These are phyloP conservation scores for Schizotus pectinicornis DNA, from an alignment of 2,888 invertebrate species.

Conservation along the genomic window DNA sequence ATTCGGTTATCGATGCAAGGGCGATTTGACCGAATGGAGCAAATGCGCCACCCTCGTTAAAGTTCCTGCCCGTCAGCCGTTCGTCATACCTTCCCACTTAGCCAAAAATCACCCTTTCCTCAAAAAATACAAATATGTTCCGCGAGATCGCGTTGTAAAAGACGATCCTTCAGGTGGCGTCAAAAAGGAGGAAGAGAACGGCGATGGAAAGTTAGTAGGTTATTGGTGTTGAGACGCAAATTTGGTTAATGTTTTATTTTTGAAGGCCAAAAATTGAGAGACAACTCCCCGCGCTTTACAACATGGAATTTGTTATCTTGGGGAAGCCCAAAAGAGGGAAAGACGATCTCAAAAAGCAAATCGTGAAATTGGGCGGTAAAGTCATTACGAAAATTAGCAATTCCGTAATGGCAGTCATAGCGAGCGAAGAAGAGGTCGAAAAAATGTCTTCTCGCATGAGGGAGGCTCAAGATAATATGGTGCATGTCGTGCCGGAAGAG, in stretches of 20 bases:
- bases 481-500: constrained; percentile 82
- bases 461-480: constrained; percentile 69
- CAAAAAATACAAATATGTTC: constrained; percentile 66
- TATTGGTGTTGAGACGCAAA: neutral
- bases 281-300: constrained; percentile 73
- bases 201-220: constrained; percentile 48
- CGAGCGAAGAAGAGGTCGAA: constrained; percentile 71
- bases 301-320: constrained; percentile 77
- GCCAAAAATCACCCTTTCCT: constrained; percentile 65
- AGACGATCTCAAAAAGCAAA: constrained; percentile 70
- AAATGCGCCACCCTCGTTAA: constrained; percentile 76
- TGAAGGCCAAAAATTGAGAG: constrained; percentile 69
- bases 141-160: constrained; percentile 65
- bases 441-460: constrained; percentile 70
- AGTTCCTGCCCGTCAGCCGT: constrained; percentile 74
- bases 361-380: constrained; percentile 79
- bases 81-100: constrained; percentile 71
- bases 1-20: constrained; percentile 80
- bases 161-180: constrained; percentile 58
- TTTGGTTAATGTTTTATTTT: constrained; percentile 28
- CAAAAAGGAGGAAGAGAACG: constrained; percentile 58
- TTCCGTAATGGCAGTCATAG: constrained; percentile 76
- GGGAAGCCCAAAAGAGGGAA: constrained; percentile 64
- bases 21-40: constrained; percentile 84
- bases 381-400: constrained; percentile 69